A percentile compares a stretch with the other conserved stretches of the same genome.
These are phyloP conservation scores for Microcebus griseorufus DNA, from an alignment of 2,113 vertebrate genomes.

Conservation along the genomic window DNA sequence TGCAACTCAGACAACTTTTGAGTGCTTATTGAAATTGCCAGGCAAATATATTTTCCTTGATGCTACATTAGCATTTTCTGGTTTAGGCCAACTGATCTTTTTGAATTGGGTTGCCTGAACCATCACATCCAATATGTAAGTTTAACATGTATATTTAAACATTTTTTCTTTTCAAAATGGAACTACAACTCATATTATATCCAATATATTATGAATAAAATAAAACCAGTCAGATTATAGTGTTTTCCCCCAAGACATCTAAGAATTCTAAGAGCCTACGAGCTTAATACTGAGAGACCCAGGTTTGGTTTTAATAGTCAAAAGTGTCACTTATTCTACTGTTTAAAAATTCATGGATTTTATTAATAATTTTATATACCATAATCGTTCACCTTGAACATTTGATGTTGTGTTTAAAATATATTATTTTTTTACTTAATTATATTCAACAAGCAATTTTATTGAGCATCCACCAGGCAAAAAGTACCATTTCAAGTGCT, in stretches of 20 bases:
- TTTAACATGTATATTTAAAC: conserved; percentile 22
- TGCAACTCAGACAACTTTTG: background rate
- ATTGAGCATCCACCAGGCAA: conserved; percentile 7
- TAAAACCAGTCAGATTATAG: background rate
- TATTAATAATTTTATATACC: background rate
- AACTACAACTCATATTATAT: background rate
- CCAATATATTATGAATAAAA: conserved; percentile 23
- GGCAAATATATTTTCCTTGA: background rate
- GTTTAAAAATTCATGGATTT: background rate
- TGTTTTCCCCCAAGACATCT: background rate
- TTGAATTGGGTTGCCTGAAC: background rate
- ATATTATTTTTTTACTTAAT: conserved; percentile 34
- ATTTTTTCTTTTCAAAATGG: background rate
- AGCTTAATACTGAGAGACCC: background rate
- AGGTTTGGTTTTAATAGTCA: background rate
- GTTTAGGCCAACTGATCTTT: conserved; percentile 30
- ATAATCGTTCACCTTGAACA: conserved; percentile 15
- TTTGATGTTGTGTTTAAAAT: conserved; percentile 49
- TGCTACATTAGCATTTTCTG: conserved; percentile 16
- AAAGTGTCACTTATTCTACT: background rate
- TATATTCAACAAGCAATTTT: conserved; percentile 54
- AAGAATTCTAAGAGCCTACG: background rate
- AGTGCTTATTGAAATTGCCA: conserved; percentile 9
- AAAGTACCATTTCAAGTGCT: conserved; percentile 48
- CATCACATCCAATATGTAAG: background rate